Base-by-base conservation (phyloP, 2,888 invertebrate genomes). In the Chalcis sispes region DNA sequence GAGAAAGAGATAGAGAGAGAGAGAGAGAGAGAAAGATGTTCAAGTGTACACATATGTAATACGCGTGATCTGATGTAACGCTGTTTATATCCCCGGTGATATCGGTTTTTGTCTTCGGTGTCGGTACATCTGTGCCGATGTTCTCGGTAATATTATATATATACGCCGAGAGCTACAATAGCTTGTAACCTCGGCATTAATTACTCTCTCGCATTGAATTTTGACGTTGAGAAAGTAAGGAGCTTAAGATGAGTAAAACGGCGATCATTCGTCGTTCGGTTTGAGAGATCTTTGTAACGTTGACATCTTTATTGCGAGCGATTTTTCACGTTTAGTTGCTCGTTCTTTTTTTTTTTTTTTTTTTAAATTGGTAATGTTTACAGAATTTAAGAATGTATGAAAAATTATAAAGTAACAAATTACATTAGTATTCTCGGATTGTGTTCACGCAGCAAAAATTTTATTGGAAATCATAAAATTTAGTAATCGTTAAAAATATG, bases 91-190 rank as follows among this genome's bases (percentile, higher is more conserved):
- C 18, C 48, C 0, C 27, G 2, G 66, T 15, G n/a, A 58, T 65
- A 48, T 58, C 5, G 40, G 27, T 75, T 69, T 40, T 70, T 58
- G 23, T 36, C 54, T 25, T 32, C 32, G 48, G n/a, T n/a, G n/a
- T n/a, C n/a, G n/a, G 23, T 23, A 23, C 23, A n/a, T 32, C 3
- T 32, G 8, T 8, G 1, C 2, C 42, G 13, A 1, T 48, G 59
- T 29, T n/a, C 23, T 36, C 48, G 65, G 64, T 27, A 36, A 36
- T 75, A 69, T 58, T 64, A 56, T 64, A 64, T 36, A 56, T 64
- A 64, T 36, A 32, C 67, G 18, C 29, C 46, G 4, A 20, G 50
- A 36, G 70, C 32, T 18, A 7, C 25, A 29, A 62, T 20, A 32
- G 50, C 52, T 15, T 15, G 42, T 58, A n/a, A 10, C 50, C 62